Conservation (phyloP, 1,140 invertebrate genomes). For the Trialeurodes vaporariorum region DNA sequence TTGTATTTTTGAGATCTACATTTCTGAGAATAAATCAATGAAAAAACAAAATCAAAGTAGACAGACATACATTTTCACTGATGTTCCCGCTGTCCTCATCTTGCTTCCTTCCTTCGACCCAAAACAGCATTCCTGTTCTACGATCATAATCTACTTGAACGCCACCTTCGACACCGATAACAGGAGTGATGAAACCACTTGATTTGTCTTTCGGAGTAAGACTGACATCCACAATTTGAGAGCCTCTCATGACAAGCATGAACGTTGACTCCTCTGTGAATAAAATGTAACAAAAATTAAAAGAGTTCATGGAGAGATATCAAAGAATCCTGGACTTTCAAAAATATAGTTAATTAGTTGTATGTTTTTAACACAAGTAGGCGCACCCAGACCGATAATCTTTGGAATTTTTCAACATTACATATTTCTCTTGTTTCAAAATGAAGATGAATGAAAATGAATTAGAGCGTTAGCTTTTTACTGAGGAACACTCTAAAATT, state of each 20-base stretch:
- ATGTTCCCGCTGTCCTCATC: conserved; percentile 44
- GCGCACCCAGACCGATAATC: too few relatives aligned
- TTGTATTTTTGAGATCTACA: background rate
- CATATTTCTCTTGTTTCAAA: too few relatives aligned
- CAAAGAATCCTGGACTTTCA: too few relatives aligned
- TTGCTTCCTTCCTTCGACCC: conserved; percentile 62
- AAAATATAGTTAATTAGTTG: too few relatives aligned
- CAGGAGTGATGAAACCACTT: conserved; percentile 67
- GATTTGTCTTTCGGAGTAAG: conserved; percentile 58
- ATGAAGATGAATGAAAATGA: too few relatives aligned
- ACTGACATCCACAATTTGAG: conserved; percentile 75
- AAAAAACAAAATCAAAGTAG: background rate
- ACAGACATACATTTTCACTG: conserved; percentile 48
- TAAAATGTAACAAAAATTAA: too few relatives aligned
- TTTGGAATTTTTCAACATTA: too few relatives aligned
- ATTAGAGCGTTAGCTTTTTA: too few relatives aligned
- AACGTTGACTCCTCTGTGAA: conserved; percentile 76
- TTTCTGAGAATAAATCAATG: background rate
- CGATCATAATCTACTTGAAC: conserved; percentile 86
- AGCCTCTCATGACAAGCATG: conserved; percentile 80
- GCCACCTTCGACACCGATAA: conserved; percentile 83
- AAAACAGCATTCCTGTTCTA: conserved; percentile 67
- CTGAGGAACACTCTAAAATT: too few relatives aligned
- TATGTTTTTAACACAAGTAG: too few relatives aligned
- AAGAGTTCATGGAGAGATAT: too few relatives aligned